Conservation (phyloP, 2,797 vertebrate genomes). For the Trichosurus vulpecula region DNA sequence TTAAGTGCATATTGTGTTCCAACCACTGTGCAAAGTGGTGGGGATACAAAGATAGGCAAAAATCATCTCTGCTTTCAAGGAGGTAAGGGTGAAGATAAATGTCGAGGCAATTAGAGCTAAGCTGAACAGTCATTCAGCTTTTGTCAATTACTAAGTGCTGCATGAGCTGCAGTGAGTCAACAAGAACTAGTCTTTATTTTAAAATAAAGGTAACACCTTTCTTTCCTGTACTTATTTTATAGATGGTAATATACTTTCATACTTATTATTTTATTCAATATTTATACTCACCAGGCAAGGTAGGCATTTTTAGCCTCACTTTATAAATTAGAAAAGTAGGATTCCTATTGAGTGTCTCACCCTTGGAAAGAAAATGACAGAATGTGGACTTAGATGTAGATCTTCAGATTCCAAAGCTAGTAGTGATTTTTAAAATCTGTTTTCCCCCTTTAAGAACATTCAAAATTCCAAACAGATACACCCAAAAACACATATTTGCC, state of each 20-base stretch:
- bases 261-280: slow-evolving; percentile 32
- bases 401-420: neutral
- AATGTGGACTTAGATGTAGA: neutral
- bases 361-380: neutral
- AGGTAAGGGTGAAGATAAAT: neutral
- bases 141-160: neutral
- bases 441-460: neutral
- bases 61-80: neutral
- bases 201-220: neutral
- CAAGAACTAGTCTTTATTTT: neutral
- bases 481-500: neutral
- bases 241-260: neutral
- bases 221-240: neutral
- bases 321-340: slow-evolving; percentile 44
- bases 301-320: slow-evolving; percentile 30
- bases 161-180: neutral
- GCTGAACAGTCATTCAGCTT: neutral
- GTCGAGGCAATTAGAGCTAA: neutral
- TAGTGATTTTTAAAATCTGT: neutral
- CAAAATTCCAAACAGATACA: neutral
- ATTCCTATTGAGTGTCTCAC: neutral
- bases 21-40: neutral
- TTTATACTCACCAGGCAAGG: slow-evolving; percentile 31
- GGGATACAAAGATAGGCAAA: neutral
- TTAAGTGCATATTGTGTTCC: neutral